A percentile compares a stretch with the other conserved stretches of the same genome.
phyloP scores from a whole-genome alignment of 2,888 invertebrate genomes.

The Himalopsyche japonica region DNA sequence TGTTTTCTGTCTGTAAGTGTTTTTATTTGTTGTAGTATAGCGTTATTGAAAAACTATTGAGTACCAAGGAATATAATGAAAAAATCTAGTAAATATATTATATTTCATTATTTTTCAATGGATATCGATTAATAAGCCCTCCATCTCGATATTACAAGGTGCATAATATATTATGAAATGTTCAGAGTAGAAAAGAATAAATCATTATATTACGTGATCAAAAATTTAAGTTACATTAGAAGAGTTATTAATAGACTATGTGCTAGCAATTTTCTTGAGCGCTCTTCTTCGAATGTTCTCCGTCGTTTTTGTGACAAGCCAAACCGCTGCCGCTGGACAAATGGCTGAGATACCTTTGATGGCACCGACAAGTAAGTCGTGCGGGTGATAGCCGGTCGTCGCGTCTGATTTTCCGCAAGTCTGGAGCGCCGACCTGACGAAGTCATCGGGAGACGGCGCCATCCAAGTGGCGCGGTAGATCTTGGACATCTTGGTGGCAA shows the following conservation, averaged over 20 bases:
- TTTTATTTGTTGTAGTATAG: too few species aligned
- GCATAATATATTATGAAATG: too few species aligned
- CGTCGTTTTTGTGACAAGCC: constrained; percentile 68
- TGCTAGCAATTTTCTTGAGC: constrained; percentile 51
- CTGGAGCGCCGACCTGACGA: constrained; percentile 70
- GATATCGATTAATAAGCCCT: too few species aligned
- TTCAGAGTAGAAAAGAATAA: too few species aligned
- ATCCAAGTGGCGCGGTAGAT: constrained; percentile 73
- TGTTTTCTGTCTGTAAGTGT: too few species aligned
- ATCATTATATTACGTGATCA: not conserved
- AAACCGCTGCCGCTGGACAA: constrained; percentile 61
- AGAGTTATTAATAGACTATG: not conserved
- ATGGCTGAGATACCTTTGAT: constrained; percentile 55
- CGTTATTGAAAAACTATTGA: too few species aligned
- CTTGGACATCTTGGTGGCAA: constrained; percentile 90
- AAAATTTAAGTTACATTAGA: too few species aligned
- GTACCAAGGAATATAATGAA: too few species aligned
- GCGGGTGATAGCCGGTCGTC: constrained; percentile 79
- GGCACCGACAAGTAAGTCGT: constrained; percentile 61
- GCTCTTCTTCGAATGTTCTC: constrained; percentile 65
- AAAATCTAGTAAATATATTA: too few species aligned
- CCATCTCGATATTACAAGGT: too few species aligned
- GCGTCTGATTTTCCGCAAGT: constrained; percentile 70
- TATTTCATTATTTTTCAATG: too few species aligned
- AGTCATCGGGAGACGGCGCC: constrained; percentile 74